These are phyloP conservation scores for Hemichromis elongatus DNA, from an alignment of 2,113 vertebrate genomes.

Conservation along the genomic window DNA sequence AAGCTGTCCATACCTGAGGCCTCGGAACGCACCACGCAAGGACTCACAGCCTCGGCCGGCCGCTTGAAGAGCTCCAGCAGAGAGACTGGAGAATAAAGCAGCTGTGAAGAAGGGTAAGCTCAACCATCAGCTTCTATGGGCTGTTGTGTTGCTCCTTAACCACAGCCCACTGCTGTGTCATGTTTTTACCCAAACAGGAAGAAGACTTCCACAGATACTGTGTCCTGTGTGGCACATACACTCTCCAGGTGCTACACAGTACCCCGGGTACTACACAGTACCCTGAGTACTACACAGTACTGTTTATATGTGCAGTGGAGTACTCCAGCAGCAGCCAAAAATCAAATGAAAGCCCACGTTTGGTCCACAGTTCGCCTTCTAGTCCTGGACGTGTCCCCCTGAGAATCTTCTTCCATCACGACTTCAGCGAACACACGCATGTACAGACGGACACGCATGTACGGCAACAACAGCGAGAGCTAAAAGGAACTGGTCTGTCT, in stretches of 20 bases:
- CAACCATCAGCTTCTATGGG: background rate
- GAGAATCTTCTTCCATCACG: background rate
- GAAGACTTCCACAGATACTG: background rate
- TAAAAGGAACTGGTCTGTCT: background rate
- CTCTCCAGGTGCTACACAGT: background rate
- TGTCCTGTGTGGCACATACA: background rate
- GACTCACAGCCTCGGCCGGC: too few species aligned
- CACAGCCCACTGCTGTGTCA: background rate
- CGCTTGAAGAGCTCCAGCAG: too few species aligned
- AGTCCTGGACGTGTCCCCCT: background rate
- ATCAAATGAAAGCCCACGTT: conserved; percentile 45
- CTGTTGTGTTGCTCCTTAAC: background rate
- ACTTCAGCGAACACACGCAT: background rate
- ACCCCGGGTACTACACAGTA: background rate
- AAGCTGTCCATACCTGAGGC: too few species aligned
- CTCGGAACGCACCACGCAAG: too few species aligned
- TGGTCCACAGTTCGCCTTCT: conserved; percentile 22
- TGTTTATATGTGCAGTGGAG: background rate
- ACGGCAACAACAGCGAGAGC: background rate
- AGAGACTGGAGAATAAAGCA: too few species aligned
- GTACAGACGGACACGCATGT: background rate
- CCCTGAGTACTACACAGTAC: background rate
- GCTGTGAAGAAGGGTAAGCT: background rate
- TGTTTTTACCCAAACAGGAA: background rate
- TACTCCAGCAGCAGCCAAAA: conserved; percentile 24